A percentile compares a stretch with the other conserved stretches of the same genome.
Evolutionary conservation across 1,140 invertebrate species (phyloP).

Genomic region (Drosophila repletoides): DNA sequence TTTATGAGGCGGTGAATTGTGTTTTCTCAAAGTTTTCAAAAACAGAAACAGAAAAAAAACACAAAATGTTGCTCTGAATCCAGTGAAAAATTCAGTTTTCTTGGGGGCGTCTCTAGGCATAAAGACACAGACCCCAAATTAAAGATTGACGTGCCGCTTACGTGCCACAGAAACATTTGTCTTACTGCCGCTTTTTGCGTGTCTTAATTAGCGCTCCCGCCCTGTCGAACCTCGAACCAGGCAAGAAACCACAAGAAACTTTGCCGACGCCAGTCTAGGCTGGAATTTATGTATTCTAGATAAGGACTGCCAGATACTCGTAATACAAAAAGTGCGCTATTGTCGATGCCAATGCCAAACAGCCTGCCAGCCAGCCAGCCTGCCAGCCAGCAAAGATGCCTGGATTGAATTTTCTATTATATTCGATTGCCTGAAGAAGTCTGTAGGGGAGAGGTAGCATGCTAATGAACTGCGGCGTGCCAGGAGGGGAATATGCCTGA

Average conservation of each 20-base stretch:
- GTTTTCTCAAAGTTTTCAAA: slow-evolving; percentile 40
- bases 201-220: slow-evolving; percentile 72
- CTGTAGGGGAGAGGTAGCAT: slow-evolving; percentile 11
- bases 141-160: slow-evolving; percentile 69
- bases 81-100: slow-evolving; percentile 46
- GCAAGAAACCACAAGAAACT: slow-evolving; percentile 46
- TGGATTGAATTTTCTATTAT: slow-evolving; percentile 20
- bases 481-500: slow-evolving; percentile 11
- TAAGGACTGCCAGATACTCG: slow-evolving; percentile 59
- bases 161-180: slow-evolving; percentile 70
- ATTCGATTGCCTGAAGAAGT: too few relatives aligned
- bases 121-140: slow-evolving; percentile 2
- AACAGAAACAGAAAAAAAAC: slow-evolving; percentile 9
- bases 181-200: slow-evolving; percentile 72
- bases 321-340: slow-evolving; percentile 27
- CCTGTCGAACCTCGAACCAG: neutral
- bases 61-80: slow-evolving; percentile 27
- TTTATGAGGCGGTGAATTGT: slow-evolving; percentile 63
- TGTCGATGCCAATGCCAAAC: slow-evolving; percentile 19
- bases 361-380: neutral
- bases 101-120: slow-evolving; percentile 6
- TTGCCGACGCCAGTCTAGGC: slow-evolving; percentile 56
- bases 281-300: slow-evolving; percentile 74
- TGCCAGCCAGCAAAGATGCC: slow-evolving; percentile 6
- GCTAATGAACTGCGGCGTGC: slow-evolving; percentile 52